Conservation (phyloP, 2,888 invertebrate genomes). For the Trypoxylon attenuatum region DNA sequence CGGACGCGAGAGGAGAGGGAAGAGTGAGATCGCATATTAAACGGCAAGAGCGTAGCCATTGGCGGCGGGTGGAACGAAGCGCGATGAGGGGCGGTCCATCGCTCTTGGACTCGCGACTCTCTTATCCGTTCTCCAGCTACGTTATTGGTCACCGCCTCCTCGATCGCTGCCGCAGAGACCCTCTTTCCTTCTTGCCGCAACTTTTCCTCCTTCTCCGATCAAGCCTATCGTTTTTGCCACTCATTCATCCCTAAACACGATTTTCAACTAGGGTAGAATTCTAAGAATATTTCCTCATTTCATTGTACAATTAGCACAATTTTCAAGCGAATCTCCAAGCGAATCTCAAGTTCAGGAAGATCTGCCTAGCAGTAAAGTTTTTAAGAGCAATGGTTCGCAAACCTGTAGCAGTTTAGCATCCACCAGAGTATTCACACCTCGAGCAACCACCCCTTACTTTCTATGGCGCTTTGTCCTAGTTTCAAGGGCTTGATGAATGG, state of each 20-base stretch:
- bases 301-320: too few species aligned
- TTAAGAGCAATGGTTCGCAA: too few species aligned
- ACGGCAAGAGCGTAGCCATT: conserved; percentile 55
- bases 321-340: too few species aligned
- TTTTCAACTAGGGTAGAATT: too few species aligned
- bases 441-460: too few species aligned
- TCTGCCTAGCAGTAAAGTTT: too few species aligned
- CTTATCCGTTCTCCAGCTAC: conserved; percentile 57
- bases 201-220: conserved; percentile 30
- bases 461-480: too few species aligned
- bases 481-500: background rate
- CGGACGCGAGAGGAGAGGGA: conserved; percentile 4
- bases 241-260: background rate
- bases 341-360: too few species aligned
- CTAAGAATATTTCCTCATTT: too few species aligned
- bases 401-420: too few species aligned
- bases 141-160: conserved; percentile 59
- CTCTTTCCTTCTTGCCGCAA: conserved; percentile 21
- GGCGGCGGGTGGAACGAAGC: conserved; percentile 44
- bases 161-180: conserved; percentile 46
- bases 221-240: too few species aligned
- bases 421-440: too few species aligned
- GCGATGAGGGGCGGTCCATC: conserved; percentile 61
- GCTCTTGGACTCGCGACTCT: conserved; percentile 46
- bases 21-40: conserved; percentile 56